Conservation (phyloP, 1,140 invertebrate species). For the Hypothenemus hampei region DNA sequence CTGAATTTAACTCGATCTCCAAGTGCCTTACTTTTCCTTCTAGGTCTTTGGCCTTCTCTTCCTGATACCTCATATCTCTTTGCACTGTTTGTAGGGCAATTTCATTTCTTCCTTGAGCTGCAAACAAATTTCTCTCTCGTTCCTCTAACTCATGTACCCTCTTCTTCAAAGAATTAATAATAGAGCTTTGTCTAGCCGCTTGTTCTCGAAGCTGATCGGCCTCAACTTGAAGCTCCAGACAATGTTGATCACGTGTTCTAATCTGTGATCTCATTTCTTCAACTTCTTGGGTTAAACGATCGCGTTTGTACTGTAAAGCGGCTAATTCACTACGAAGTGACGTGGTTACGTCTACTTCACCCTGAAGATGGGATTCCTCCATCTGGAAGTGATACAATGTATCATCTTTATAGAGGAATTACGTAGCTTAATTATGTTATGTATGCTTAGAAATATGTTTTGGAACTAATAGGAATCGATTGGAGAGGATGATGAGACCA, state of each 20-base stretch:
- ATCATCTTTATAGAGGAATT: background rate
- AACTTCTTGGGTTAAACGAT: conserved; percentile 69
- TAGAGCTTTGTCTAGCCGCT: conserved; percentile 70
- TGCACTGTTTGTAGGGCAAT: conserved; percentile 65
- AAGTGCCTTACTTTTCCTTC: conserved; percentile 66
- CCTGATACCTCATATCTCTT: conserved; percentile 64
- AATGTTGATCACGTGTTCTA: conserved; percentile 59
- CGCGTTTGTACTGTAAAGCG: conserved; percentile 73
- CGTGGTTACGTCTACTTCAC: conserved; percentile 63
- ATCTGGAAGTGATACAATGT: conserved; percentile 45
- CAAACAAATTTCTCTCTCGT: conserved; percentile 61
- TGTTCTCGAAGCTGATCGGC: conserved; percentile 71
- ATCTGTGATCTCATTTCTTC: conserved; percentile 63
- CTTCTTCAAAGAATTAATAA: conserved; percentile 71
- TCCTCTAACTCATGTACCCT: conserved; percentile 75
- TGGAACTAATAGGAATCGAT: background rate
- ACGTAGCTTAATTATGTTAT: no score
- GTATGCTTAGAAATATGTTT: background rate
- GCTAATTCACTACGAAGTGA: conserved; percentile 72
- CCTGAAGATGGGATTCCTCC: conserved; percentile 49
- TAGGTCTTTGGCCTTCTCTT: conserved; percentile 69
- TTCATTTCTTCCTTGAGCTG: conserved; percentile 60
- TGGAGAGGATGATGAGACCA: background rate
- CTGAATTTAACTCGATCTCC: conserved; percentile 62
- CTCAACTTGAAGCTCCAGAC: conserved; percentile 61